Conservation (phyloP, 2,113 vertebrate genomes). For the Boleophthalmus pectinirostris region DNA sequence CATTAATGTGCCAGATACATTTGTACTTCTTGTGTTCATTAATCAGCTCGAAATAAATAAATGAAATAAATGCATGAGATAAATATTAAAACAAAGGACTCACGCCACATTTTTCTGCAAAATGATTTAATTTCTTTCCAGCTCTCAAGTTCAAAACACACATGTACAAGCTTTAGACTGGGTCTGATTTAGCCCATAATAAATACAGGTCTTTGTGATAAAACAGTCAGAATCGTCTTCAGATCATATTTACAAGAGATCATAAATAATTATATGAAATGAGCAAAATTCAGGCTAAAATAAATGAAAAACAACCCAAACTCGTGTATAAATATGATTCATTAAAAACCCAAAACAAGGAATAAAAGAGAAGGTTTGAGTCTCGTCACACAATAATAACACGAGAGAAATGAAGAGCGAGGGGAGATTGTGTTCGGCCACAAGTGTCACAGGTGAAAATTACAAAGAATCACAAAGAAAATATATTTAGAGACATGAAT, state of each 20-base stretch:
- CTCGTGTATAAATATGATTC: conserved; percentile 70
- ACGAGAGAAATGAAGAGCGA: conserved; percentile 18
- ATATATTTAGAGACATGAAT: not conserved
- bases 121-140: conserved; percentile 48
- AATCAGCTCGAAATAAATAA: no score
- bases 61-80: no score
- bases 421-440: conserved; percentile 54
- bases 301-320: conserved; percentile 72
- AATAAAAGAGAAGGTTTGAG: conserved; percentile 21
- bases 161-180: conserved; percentile 39
- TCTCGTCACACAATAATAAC: conserved; percentile 21
- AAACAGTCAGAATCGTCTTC: conserved; percentile 80
- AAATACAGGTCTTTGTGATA: conserved; percentile 96
- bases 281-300: conserved; percentile 85
- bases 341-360: conserved; percentile 30
- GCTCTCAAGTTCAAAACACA: conserved; percentile 65
- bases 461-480: no score
- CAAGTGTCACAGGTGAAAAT: no score
- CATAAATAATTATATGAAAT: conserved; percentile 93
- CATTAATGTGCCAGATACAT: no score
- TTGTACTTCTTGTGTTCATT: no score
- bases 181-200: conserved; percentile 83
- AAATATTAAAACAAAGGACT: not conserved
- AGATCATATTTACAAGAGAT: conserved; percentile 88
- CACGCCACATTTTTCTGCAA: conserved; percentile 33